Evolutionary conservation across 2,113 vertebrate genomes (phyloP).

Genomic region (Pycnonotus jocosus): DNA sequence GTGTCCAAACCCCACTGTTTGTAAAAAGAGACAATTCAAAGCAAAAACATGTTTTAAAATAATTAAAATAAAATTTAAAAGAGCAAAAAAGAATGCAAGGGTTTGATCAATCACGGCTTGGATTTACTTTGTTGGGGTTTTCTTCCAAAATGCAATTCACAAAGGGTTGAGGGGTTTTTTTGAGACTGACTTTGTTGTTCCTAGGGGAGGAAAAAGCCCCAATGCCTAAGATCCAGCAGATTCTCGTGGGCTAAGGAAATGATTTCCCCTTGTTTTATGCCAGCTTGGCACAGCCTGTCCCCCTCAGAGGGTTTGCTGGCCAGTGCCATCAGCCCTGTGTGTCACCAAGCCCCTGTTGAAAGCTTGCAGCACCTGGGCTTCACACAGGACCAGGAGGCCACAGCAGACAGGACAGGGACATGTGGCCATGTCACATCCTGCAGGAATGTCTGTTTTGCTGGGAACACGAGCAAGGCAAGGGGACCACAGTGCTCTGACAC

Average conservation of each 20-base stretch:
- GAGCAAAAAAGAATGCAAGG: neutral
- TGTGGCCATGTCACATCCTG: neutral
- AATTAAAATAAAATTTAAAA: neutral
- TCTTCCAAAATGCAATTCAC: neutral
- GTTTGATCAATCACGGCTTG: neutral
- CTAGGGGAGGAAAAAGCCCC: fast-evolving
- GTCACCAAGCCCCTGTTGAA: neutral
- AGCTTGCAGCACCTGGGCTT: neutral
- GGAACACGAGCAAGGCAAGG: neutral
- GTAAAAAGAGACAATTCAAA: neutral
- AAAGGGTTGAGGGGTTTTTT: neutral
- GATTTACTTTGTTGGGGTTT: neutral
- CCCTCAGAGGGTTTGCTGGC: neutral
- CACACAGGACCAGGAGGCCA: neutral
- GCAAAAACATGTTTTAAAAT: neutral
- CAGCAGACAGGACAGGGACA: neutral
- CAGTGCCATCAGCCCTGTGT: neutral
- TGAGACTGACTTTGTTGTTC: neutral
- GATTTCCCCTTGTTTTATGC: neutral
- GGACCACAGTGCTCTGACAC: neutral
- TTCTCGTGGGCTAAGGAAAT: neutral
- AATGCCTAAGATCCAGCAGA: neutral
- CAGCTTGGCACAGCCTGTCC: neutral
- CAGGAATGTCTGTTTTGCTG: neutral
- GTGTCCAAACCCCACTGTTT: neutral